Percentiles rank a stretch among this genome's conserved stretches.
These are phyloP conservation scores for Aphelocoma coerulescens DNA, from an alignment of 2,113 vertebrate species.

Conservation along the genomic window DNA sequence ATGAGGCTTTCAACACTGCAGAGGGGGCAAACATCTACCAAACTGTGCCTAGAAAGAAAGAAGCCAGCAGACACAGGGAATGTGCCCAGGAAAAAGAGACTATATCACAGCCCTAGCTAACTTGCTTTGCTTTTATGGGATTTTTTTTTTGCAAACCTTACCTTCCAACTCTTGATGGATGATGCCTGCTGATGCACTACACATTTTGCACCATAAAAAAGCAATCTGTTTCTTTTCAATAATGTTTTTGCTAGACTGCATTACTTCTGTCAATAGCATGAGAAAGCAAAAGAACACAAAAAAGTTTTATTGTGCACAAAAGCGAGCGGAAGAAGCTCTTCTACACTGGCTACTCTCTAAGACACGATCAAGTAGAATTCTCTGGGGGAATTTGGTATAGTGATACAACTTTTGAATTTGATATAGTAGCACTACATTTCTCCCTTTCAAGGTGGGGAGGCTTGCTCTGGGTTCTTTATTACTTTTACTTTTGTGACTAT, in stretches of 20 bases:
- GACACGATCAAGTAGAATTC: neutral
- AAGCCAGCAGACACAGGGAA: neutral
- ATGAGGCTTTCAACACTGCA: neutral
- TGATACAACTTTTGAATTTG: neutral
- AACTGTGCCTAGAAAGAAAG: neutral
- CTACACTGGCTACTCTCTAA: neutral
- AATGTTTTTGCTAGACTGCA: neutral
- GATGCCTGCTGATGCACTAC: neutral
- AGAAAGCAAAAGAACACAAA: neutral
- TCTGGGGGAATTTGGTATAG: neutral
- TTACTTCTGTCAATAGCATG: neutral
- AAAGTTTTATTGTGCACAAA: neutral
- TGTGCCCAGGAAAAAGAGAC: neutral
- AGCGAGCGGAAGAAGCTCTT: neutral
- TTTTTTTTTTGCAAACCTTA: neutral
- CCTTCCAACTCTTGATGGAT: neutral
- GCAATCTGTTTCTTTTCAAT: neutral
- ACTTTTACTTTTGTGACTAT: neutral
- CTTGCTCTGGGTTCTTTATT: neutral
- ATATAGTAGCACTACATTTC: neutral
- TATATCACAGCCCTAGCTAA: accelerated
- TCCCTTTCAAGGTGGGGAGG: neutral
- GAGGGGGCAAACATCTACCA: neutral
- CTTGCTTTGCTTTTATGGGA: neutral
- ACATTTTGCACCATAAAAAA: neutral